phyloP scores from a whole-genome alignment of 1,140 invertebrate species.

The Chelonus insularis region DNA sequence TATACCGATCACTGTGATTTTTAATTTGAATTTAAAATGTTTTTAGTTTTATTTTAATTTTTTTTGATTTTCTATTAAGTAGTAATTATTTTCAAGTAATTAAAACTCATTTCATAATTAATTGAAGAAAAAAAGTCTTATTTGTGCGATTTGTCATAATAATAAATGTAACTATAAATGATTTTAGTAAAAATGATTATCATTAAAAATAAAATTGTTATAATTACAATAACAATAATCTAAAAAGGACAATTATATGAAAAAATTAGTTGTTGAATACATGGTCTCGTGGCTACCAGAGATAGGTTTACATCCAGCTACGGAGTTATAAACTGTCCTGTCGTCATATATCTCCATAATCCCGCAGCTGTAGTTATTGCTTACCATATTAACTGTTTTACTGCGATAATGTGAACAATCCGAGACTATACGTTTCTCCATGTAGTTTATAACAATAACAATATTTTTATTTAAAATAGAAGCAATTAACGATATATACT shows the following conservation, averaged over 20 bases:
- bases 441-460: background rate
- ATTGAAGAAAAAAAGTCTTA: no score
- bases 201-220: background rate
- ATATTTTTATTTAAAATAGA: background rate
- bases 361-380: constrained; percentile 30
- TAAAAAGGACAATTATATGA: background rate
- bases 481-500: no score
- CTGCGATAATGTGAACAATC: constrained; percentile 32
- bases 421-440: background rate
- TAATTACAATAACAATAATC: background rate
- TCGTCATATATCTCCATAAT: constrained; percentile 31
- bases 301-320: constrained; percentile 19
- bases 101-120: no score
- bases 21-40: no score
- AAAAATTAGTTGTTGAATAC: constrained; percentile 8
- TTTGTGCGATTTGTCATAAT: no score
- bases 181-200: no score
- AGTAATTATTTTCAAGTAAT: no score
- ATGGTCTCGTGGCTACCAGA: background rate
- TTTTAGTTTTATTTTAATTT: no score
- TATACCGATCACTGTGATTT: no score
- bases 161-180: no score
- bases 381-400: constrained; percentile 34
- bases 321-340: constrained; percentile 29
- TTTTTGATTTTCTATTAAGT: no score